A percentile compares a stretch with the other conserved stretches of the same genome.
These are phyloP conservation scores for Eulemur mongoz DNA, from an alignment of 2,797 vertebrate species.

Conservation along the genomic window DNA sequence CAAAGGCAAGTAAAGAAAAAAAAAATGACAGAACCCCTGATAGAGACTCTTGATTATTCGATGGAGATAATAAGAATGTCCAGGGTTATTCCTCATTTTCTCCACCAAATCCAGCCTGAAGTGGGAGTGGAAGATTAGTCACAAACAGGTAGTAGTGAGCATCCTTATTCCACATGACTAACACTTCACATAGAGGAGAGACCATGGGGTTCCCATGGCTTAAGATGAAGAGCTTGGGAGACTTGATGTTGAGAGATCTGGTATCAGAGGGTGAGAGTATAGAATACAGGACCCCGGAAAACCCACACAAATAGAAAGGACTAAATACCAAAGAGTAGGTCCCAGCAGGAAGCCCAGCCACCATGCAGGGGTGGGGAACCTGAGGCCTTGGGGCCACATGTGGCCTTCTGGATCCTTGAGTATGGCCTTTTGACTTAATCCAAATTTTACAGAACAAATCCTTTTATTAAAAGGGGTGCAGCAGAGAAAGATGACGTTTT, in stretches of 20 bases:
- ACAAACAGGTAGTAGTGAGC: background rate
- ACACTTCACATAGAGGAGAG: background rate
- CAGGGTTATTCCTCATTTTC: background rate
- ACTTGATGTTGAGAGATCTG: background rate
- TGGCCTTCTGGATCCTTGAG: too few relatives aligned
- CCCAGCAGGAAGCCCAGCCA: background rate
- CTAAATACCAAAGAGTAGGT: background rate
- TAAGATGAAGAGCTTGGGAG: background rate
- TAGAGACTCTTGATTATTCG: background rate
- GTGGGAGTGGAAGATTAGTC: background rate
- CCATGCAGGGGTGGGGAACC: too few relatives aligned
- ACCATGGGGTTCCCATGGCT: background rate
- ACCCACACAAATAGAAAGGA: background rate
- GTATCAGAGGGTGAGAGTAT: background rate
- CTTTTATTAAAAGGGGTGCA: too few relatives aligned
- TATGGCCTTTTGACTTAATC: too few relatives aligned
- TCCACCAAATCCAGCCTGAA: background rate
- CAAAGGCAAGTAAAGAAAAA: background rate
- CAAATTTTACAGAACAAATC: too few relatives aligned
- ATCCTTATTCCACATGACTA: background rate
- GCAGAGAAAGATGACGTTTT: too few relatives aligned
- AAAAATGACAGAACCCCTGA: background rate
- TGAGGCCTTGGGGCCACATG: too few relatives aligned
- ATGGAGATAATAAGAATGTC: background rate
- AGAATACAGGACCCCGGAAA: background rate